phyloP scores from a whole-genome alignment of 2,888 invertebrate species.

The Amphiduros pacificus region DNA sequence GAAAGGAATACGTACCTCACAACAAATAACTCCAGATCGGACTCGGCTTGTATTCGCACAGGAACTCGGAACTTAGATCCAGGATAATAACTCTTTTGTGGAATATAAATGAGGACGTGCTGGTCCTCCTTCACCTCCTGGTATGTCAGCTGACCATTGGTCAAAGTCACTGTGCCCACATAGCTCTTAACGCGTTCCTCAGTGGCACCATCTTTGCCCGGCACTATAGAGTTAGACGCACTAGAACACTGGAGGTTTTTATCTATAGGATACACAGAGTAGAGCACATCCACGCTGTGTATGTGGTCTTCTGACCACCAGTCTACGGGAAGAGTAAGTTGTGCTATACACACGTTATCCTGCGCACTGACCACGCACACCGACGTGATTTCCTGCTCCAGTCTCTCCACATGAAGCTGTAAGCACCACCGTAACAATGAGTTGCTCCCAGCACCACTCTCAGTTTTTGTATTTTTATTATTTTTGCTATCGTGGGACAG shows the following conservation, averaged over 20 bases:
- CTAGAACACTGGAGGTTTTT: conserved; percentile 49
- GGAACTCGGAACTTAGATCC: conserved; percentile 87
- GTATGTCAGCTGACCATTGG: conserved; percentile 61
- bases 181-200: conserved; percentile 5
- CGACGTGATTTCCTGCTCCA: conserved; percentile 71
- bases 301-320: conserved; percentile 72
- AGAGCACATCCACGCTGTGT: conserved; percentile 75
- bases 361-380: conserved; percentile 91
- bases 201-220: not conserved
- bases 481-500: not conserved
- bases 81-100: conserved; percentile 86
- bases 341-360: conserved; percentile 82
- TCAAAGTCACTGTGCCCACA: conserved; percentile 27
- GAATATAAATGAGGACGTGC: conserved; percentile 80
- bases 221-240: conserved; percentile 42
- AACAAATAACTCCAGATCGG: conserved; percentile 72
- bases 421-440: conserved; percentile 53
- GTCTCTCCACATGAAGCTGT: conserved; percentile 51
- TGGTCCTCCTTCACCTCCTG: conserved; percentile 83
- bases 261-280: conserved; percentile 72
- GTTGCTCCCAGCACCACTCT: too few species aligned
- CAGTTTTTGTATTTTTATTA: not conserved
- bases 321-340: conserved; percentile 81
- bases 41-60: conserved; percentile 71
- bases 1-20: conserved; percentile 70